phyloP scores from a whole-genome alignment of 2,113 vertebrate genomes.

The Sitta europaea region DNA sequence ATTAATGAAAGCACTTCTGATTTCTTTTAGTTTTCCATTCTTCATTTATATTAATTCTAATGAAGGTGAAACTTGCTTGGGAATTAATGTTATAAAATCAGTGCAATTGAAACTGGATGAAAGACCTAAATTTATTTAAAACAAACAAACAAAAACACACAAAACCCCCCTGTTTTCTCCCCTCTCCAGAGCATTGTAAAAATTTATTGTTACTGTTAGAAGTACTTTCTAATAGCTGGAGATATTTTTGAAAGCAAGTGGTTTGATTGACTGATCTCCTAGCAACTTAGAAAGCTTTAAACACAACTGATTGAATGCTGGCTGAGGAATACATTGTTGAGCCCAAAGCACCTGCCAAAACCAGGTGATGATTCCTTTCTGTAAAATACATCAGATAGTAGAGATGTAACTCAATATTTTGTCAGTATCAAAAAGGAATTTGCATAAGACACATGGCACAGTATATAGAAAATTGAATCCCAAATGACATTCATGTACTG shows the following conservation, averaged over 20 bases:
- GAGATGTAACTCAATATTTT: constrained; percentile 9
- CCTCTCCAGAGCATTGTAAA: background rate
- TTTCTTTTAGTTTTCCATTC: background rate
- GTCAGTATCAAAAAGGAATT: background rate
- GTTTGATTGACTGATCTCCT: background rate
- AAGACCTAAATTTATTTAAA: background rate
- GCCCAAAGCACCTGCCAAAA: constrained; percentile 20
- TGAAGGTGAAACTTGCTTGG: background rate
- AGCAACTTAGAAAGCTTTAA: background rate
- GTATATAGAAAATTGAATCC: background rate
- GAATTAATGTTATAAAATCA: background rate
- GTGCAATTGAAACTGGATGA: background rate
- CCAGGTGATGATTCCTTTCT: background rate
- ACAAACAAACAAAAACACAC: background rate
- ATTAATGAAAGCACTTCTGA: background rate
- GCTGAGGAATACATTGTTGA: background rate
- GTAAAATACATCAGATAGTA: background rate
- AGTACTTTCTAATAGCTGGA: background rate
- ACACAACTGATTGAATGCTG: background rate
- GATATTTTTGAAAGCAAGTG: background rate
- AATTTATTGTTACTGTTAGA: background rate
- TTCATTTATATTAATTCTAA: background rate
- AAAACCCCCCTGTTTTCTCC: background rate
- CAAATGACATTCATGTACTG: background rate
- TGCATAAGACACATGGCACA: background rate